A percentile compares a stretch with the other conserved stretches of the same genome.
Conservation (phyloP, 2,888 invertebrate genomes). For the Helobdella robusta region DNA sequence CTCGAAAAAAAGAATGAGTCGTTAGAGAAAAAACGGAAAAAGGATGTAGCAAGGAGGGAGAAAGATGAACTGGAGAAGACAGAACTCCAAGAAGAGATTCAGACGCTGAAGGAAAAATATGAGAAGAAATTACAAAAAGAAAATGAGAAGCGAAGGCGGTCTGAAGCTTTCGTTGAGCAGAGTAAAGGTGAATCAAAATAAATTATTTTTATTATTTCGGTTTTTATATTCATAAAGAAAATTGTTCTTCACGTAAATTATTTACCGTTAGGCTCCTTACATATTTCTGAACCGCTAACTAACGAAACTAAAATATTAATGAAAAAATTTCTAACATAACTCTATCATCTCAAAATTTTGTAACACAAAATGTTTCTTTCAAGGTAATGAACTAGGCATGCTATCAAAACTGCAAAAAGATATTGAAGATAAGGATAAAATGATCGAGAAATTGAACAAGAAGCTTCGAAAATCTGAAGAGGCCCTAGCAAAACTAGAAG, state of each 20-base stretch:
- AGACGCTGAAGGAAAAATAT: slow-evolving; percentile 32
- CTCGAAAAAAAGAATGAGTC: slow-evolving; percentile 22
- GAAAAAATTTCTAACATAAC: too few species aligned
- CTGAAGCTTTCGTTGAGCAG: slow-evolving; percentile 15
- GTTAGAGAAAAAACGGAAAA: slow-evolving; percentile 10
- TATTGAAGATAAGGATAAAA: slow-evolving; percentile 22
- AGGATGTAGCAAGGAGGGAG: slow-evolving; percentile 30
- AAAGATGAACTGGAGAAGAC: slow-evolving; percentile 34
- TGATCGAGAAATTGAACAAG: slow-evolving; percentile 23
- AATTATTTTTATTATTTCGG: background rate
- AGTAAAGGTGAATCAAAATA: slow-evolving; percentile 1
- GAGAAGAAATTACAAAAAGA: slow-evolving; percentile 27
- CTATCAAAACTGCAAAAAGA: slow-evolving; percentile 18
- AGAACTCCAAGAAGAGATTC: slow-evolving; percentile 22
- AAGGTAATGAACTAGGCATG: background rate
- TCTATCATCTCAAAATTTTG: too few species aligned
- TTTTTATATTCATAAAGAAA: background rate
- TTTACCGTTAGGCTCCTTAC: too few species aligned
- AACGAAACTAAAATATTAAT: too few species aligned
- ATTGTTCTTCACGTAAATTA: too few species aligned
- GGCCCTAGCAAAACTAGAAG: slow-evolving; percentile 10
- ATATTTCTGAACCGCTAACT: background rate
- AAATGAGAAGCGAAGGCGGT: slow-evolving; percentile 8
- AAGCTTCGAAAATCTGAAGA: slow-evolving; percentile 26
- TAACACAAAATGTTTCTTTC: background rate